Percentiles rank a stretch among this genome's conserved stretches.
Evolutionary conservation across 2,113 vertebrate genomes (phyloP).

Genomic region (Leiothrix lutea): DNA sequence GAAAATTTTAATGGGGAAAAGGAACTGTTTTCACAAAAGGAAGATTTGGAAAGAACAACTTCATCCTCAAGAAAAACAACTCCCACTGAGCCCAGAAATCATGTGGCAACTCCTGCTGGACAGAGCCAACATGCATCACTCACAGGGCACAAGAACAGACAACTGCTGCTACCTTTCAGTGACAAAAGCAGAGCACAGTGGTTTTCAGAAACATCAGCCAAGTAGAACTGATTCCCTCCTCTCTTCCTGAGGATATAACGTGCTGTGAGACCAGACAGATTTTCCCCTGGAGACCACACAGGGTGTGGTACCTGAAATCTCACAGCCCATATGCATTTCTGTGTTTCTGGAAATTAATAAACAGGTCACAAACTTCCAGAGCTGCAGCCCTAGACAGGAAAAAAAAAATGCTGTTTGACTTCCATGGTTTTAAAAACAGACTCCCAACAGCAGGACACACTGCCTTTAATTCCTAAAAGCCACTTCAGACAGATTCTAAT

Average conservation of each 20-base stretch:
- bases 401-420: neutral
- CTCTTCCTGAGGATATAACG: neutral
- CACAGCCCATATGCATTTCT: neutral
- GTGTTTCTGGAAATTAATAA: neutral
- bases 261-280: accelerated
- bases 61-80: neutral
- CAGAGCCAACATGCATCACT: neutral
- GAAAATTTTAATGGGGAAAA: neutral
- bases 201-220: neutral
- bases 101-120: neutral
- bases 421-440: neutral
- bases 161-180: neutral
- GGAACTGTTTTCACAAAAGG: neutral
- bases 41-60: conserved; percentile 21
- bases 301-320: neutral
- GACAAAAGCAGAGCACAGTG: neutral
- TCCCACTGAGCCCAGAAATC: neutral
- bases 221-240: neutral
- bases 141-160: neutral
- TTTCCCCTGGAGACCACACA: neutral
- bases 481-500: neutral
- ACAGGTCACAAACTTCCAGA: neutral
- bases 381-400: neutral
- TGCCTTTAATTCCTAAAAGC: neutral
- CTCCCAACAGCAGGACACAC: neutral